A percentile compares a stretch with the other conserved stretches of the same genome.
These are phyloP conservation scores for Drosophila orosa DNA, from an alignment of 1,140 invertebrate genomes.

Conservation along the genomic window DNA sequence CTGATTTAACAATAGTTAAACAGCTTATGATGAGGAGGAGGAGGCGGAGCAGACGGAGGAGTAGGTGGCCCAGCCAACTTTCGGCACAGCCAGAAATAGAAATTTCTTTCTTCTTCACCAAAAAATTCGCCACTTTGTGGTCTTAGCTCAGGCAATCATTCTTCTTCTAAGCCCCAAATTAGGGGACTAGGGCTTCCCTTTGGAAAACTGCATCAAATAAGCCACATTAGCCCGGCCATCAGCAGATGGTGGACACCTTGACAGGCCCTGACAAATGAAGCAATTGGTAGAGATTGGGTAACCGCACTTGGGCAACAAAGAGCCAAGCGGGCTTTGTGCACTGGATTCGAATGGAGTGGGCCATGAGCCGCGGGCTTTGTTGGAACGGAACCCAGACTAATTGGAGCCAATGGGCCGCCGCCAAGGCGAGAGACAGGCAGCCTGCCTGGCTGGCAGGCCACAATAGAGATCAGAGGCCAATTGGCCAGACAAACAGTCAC, in stretches of 20 bases:
- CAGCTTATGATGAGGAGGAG: slow-evolving; percentile 60
- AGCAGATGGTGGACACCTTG: slow-evolving; percentile 70
- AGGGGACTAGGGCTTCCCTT: slow-evolving; percentile 19
- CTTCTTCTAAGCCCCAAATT: background rate
- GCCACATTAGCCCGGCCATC: slow-evolving; percentile 36
- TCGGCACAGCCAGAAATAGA: slow-evolving; percentile 44
- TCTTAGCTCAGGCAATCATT: slow-evolving; percentile 18
- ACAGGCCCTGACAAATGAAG: slow-evolving; percentile 71
- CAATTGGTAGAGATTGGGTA: slow-evolving; percentile 75
- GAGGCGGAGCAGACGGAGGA: background rate
- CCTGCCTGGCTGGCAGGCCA: background rate
- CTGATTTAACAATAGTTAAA: slow-evolving; percentile 83
- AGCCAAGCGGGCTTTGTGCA: slow-evolving; percentile 24
- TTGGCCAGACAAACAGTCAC: slow-evolving; percentile 43
- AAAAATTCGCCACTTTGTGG: slow-evolving; percentile 23
- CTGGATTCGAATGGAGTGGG: slow-evolving; percentile 25
- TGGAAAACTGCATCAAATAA: slow-evolving; percentile 13
- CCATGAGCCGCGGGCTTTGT: slow-evolving; percentile 39
- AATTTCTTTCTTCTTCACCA: slow-evolving; percentile 57
- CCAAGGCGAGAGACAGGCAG: slow-evolving; percentile 16
- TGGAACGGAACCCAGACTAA: slow-evolving; percentile 29
- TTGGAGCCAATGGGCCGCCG: slow-evolving; percentile 49
- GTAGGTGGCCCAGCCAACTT: slow-evolving; percentile 43
- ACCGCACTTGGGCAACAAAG: slow-evolving; percentile 55
- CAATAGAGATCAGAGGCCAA: slow-evolving; percentile 53